Evolutionary conservation across 1,140 invertebrate genomes (phyloP).

Genomic region (Temnothorax nylanderi): DNA sequence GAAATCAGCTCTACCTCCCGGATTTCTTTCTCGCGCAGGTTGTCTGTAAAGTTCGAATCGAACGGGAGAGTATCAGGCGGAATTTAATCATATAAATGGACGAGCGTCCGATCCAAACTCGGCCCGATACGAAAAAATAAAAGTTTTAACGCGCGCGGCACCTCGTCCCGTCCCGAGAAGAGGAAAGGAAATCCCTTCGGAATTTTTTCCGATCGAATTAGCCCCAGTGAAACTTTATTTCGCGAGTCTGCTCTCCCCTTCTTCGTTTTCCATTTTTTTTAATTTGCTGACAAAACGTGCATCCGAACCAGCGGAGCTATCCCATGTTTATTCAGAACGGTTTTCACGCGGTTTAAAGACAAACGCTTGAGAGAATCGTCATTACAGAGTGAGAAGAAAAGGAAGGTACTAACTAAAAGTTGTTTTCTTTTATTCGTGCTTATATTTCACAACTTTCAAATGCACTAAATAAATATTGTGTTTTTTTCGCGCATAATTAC

Average conservation of each 20-base stretch:
- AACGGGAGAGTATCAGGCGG: slow-evolving; percentile 70
- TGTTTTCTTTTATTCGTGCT: neutral
- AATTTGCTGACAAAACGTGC: slow-evolving; percentile 39
- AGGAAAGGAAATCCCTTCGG: slow-evolving; percentile 35
- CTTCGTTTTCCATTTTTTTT: slow-evolving; percentile 58
- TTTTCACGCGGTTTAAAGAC: slow-evolving; percentile 37
- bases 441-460: neutral
- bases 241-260: slow-evolving; percentile 32
- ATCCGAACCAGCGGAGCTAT: neutral
- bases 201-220: slow-evolving; percentile 76
- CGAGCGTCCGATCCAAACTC: slow-evolving; percentile 63
- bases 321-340: slow-evolving; percentile 61
- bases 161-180: neutral
- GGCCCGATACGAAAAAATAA: slow-evolving; percentile 68
- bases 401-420: neutral
- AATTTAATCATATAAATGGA: slow-evolving; percentile 80
- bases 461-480: neutral
- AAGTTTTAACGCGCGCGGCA: slow-evolving; percentile 66
- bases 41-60: slow-evolving; percentile 75
- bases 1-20: slow-evolving; percentile 32
- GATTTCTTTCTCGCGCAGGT: slow-evolving; percentile 55
- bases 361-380: slow-evolving; percentile 3
- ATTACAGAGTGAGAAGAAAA: neutral
- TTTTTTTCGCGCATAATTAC: neutral
- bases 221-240: slow-evolving; percentile 67